phyloP scores from a whole-genome alignment of 2,113 vertebrate genomes.

The Cyanoliseus patagonus region DNA sequence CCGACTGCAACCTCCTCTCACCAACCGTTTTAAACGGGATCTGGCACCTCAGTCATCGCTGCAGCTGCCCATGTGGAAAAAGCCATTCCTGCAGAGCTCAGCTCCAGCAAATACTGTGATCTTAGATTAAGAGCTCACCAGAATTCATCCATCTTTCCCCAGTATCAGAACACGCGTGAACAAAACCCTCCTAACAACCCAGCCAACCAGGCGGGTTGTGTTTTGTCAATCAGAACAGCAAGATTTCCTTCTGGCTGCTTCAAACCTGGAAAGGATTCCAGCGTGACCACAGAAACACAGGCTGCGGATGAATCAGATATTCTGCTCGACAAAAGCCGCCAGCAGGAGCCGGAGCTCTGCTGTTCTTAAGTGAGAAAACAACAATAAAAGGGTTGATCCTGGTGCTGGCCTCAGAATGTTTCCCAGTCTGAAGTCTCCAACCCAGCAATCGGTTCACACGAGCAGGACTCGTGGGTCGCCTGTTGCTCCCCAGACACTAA shows the following conservation, averaged over 20 bases:
- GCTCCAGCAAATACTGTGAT: not conserved
- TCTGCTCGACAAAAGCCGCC: not conserved
- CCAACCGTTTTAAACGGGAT: not conserved
- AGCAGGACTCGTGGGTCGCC: not conserved
- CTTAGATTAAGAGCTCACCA: not conserved
- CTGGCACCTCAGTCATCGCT: not conserved
- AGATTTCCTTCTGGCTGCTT: constrained; percentile 5
- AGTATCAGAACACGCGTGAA: not conserved
- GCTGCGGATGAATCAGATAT: not conserved
- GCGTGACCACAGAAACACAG: constrained; percentile 17
- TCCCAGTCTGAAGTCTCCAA: not conserved
- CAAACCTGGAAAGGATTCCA: not conserved
- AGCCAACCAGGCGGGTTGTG: not conserved
- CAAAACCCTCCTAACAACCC: not conserved
- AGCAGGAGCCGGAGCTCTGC: not conserved
- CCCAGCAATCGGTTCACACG: not conserved
- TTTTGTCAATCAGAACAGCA: not conserved
- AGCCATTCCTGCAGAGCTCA: not conserved
- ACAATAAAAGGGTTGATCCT: not conserved
- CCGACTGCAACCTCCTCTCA: not conserved
- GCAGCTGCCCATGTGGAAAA: not conserved
- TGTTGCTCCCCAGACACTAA: not conserved
- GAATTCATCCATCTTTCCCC: not conserved
- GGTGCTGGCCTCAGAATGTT: not conserved
- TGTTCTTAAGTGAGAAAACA: not conserved